These are phyloP conservation scores for Menura novaehollandiae DNA, from an alignment of 2,113 vertebrate genomes.

Conservation along the genomic window DNA sequence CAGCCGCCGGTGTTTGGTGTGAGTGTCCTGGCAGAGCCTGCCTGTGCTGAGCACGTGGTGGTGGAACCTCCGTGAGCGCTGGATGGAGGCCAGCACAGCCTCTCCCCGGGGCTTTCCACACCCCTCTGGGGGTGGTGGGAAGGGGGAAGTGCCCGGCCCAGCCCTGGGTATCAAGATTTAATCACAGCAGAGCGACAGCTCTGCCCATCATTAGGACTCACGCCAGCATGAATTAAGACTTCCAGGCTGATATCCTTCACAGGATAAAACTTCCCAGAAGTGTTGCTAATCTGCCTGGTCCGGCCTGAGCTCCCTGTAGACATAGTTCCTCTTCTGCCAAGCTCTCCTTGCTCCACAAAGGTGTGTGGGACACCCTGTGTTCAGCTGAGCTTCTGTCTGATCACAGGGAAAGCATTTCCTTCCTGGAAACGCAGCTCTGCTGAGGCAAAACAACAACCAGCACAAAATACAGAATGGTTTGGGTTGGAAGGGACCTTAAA, in stretches of 20 bases:
- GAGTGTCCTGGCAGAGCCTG: rapidly evolving
- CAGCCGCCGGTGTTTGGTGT: rapidly evolving
- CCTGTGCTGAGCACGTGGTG: rapidly evolving
- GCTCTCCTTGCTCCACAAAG: rapidly evolving
- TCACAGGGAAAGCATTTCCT: background rate
- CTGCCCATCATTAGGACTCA: background rate
- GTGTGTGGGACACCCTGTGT: background rate
- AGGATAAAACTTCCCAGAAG: background rate
- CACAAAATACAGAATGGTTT: background rate
- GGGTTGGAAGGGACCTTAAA: background rate
- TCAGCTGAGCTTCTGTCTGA: background rate
- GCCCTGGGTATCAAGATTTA: background rate
- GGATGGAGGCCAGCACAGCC: background rate
- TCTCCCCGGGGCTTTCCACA: background rate
- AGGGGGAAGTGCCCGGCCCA: rapidly evolving
- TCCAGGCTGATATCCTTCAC: background rate
- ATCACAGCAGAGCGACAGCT: rapidly evolving
- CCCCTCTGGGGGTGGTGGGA: background rate
- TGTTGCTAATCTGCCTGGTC: background rate
- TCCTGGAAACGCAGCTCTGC: background rate
- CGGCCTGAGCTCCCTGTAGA: background rate
- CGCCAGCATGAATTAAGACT: background rate
- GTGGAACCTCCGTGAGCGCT: rapidly evolving
- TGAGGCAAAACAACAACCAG: background rate
- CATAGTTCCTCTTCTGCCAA: background rate